Percentiles rank a stretch among this genome's conserved stretches.
phyloP scores from a whole-genome alignment of 1,140 invertebrate genomes.

The Trachymyrmex septentrionalis region DNA sequence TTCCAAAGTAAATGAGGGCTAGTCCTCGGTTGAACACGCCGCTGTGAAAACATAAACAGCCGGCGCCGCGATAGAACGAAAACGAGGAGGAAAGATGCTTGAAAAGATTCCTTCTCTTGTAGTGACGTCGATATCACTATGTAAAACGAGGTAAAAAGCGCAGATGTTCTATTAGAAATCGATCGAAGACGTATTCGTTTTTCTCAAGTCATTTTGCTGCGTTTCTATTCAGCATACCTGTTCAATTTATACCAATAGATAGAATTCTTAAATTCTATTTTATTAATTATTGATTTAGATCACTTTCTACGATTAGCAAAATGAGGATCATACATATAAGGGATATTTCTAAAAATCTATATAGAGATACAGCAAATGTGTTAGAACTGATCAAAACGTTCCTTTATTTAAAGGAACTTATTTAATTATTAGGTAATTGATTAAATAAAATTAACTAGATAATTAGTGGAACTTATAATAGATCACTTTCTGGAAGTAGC shows the following conservation, averaged over 20 bases:
- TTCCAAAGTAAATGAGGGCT: conserved; percentile 72
- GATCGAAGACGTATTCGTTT: not conserved
- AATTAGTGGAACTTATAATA: not conserved
- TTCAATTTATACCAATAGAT: not conserved
- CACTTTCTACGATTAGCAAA: not conserved
- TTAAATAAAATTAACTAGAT: too few relatives aligned
- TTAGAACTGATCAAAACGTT: too few relatives aligned
- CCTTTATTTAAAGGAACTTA: too few relatives aligned
- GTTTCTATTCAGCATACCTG: not conserved
- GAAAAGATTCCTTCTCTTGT: conserved; percentile 38
- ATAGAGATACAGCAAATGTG: too few relatives aligned
- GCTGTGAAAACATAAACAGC: conserved; percentile 69
- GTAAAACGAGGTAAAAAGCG: conserved; percentile 1
- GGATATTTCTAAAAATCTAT: too few relatives aligned
- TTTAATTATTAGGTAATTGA: too few relatives aligned
- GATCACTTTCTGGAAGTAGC: not conserved
- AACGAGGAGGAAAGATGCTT: conserved; percentile 31
- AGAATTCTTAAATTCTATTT: not conserved
- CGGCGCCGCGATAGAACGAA: conserved; percentile 44
- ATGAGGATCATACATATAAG: not conserved
- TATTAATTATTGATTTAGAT: conserved; percentile 22
- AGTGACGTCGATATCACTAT: conserved; percentile 15
- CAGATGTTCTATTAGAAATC: conserved; percentile 40
- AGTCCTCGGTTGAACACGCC: conserved; percentile 47
- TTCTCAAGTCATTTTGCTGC: not conserved